These are phyloP conservation scores for Lepidocyrtoides sp. DNA, from an alignment of 2,888 invertebrate species.

Conservation along the genomic window DNA sequence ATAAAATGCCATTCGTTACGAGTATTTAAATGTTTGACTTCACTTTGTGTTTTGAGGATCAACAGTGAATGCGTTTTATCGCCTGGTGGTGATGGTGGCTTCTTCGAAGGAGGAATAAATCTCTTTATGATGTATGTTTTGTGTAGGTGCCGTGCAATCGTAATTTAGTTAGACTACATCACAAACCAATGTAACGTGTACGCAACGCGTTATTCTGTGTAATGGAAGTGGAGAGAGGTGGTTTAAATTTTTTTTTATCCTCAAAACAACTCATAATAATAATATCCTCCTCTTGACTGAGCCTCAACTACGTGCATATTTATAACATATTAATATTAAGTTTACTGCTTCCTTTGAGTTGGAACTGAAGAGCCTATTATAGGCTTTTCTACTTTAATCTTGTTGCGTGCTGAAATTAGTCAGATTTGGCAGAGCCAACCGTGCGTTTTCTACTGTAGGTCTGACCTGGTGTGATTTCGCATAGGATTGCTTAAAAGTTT, in stretches of 20 bases:
- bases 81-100: neutral
- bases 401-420: slow-evolving; percentile 42
- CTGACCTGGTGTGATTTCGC: neutral
- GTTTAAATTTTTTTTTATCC: slow-evolving; percentile 6
- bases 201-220: neutral
- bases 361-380: slow-evolving; percentile 25
- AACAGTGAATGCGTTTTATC: slow-evolving; percentile 17
- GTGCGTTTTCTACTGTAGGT: neutral
- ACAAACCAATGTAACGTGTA: neutral
- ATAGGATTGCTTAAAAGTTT: slow-evolving; percentile 12
- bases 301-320: neutral
- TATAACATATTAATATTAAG: neutral
- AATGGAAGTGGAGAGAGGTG: neutral
- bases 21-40: slow-evolving; percentile 42
- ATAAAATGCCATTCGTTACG: slow-evolving; percentile 33
- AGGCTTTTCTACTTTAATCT: too few relatives aligned
- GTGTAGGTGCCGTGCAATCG: slow-evolving; percentile 43
- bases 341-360: slow-evolving; percentile 19
- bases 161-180: neutral
- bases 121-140: slow-evolving; percentile 45
- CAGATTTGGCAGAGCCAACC: slow-evolving; percentile 39
- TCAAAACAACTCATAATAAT: neutral
- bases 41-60: slow-evolving; percentile 40
- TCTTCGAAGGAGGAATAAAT: slow-evolving; percentile 53
- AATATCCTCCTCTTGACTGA: neutral